These are phyloP conservation scores for Aurelia sp. DNA, from an alignment of 30 jellyfish, hydroid and myxozoan species.

Conservation along the genomic window DNA sequence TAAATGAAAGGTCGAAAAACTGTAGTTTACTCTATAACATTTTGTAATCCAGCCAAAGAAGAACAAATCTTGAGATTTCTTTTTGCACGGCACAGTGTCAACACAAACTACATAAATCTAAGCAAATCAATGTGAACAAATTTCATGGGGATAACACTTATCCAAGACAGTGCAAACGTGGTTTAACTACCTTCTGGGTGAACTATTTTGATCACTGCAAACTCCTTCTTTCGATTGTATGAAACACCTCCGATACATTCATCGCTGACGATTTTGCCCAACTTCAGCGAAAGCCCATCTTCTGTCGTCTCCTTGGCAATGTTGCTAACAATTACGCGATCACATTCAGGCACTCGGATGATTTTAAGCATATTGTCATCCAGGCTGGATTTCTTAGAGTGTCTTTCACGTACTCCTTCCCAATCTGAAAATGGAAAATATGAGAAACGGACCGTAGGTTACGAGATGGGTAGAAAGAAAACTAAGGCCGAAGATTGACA, in stretches of 20 bases:
- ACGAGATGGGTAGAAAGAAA: too few relatives aligned
- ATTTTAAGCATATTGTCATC: neutral
- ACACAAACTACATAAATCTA: neutral
- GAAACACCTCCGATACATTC: neutral
- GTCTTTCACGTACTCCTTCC: neutral
- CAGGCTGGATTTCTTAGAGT: neutral
- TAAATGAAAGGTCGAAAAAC: too few relatives aligned
- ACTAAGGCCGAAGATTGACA: too few relatives aligned
- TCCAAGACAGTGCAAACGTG: neutral
- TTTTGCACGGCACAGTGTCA: neutral
- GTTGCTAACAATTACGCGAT: conserved; percentile 10
- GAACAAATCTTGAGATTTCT: too few relatives aligned
- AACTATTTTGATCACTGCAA: conserved; percentile 8
- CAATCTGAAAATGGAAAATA: conserved; percentile 10
- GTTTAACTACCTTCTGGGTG: neutral
- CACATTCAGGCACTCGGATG: conserved; percentile 6
- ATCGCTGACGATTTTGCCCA: neutral
- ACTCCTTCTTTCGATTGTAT: neutral
- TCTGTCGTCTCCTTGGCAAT: conserved; percentile 27
- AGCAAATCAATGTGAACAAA: neutral
- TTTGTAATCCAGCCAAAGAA: too few relatives aligned
- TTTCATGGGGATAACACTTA: neutral
- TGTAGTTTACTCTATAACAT: too few relatives aligned
- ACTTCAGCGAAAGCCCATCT: conserved; percentile 7
- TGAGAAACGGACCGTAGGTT: neutral